Conservation (phyloP, 2,888 invertebrate species). For the Drosophila maculinotata region DNA sequence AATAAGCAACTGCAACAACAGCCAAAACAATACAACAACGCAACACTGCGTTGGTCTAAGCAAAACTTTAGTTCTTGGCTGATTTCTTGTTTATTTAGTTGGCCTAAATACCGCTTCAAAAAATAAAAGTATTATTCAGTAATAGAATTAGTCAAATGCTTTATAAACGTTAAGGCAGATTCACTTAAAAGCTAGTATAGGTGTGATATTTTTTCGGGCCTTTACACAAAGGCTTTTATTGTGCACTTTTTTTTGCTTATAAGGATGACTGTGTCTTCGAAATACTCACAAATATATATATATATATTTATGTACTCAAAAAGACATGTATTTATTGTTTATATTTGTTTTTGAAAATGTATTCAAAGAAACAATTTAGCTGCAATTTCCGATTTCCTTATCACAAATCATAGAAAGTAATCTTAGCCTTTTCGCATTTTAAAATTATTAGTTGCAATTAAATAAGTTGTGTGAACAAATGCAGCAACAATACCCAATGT, state of each 20-base stretch:
- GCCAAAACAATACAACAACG: constrained; percentile 18
- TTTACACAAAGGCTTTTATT: constrained; percentile 46
- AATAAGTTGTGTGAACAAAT: constrained; percentile 15
- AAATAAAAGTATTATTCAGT: constrained; percentile 30
- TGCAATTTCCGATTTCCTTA: too few species aligned
- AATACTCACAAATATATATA: background rate
- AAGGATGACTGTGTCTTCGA: background rate
- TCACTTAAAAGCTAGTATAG: constrained; percentile 27
- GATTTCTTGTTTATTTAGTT: constrained; percentile 48
- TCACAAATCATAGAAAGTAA: constrained; percentile 16
- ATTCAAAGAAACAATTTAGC: background rate
- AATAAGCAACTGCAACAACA: constrained; percentile 48
- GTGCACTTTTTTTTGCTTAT: constrained; percentile 17
- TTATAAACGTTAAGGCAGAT: constrained; percentile 56
- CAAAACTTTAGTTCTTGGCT: constrained; percentile 46
- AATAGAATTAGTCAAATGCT: constrained; percentile 62
- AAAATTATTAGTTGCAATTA: constrained; percentile 10
- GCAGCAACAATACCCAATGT: constrained; percentile 6
- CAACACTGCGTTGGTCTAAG: constrained; percentile 2
- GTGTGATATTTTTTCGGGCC: constrained; percentile 52
- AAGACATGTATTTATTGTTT: background rate
- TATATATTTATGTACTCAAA: background rate
- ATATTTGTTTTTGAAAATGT: background rate
- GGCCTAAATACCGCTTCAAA: constrained; percentile 53
- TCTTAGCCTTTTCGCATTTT: constrained; percentile 8